Conservation (phyloP, 2,113 vertebrate species). For the Otis tarda region DNA sequence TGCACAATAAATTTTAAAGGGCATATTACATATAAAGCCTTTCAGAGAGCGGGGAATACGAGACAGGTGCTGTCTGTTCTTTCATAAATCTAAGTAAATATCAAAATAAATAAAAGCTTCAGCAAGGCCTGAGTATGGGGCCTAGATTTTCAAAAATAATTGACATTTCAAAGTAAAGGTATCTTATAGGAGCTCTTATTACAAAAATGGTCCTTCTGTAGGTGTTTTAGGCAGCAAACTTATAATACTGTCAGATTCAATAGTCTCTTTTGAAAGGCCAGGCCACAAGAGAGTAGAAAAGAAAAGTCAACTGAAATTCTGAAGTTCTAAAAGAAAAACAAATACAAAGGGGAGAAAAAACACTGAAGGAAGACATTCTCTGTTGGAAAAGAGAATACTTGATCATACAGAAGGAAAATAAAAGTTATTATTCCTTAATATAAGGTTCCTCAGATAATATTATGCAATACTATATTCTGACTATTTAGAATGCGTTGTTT, state of each 20-base stretch:
- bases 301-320: neutral
- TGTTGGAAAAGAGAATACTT: neutral
- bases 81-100: conserved; percentile 18
- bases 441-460: too few species aligned
- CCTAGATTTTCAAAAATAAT: neutral
- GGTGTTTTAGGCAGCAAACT: neutral
- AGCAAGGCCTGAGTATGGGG: neutral
- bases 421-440: neutral
- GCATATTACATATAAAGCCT: neutral
- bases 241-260: neutral
- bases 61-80: neutral
- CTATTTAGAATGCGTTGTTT: neutral
- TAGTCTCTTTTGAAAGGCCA: neutral
- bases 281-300: neutral
- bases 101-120: neutral
- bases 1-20: conserved; percentile 43
- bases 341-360: neutral
- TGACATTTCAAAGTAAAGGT: neutral
- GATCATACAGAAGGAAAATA: neutral
- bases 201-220: neutral
- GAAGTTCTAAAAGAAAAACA: neutral
- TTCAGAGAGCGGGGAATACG: neutral
- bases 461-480: neutral
- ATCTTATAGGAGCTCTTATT: neutral
- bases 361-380: neutral